These are phyloP conservation scores for Heterodera schachtii DNA, from an alignment of 1,140 invertebrate species.

Conservation along the genomic window DNA sequence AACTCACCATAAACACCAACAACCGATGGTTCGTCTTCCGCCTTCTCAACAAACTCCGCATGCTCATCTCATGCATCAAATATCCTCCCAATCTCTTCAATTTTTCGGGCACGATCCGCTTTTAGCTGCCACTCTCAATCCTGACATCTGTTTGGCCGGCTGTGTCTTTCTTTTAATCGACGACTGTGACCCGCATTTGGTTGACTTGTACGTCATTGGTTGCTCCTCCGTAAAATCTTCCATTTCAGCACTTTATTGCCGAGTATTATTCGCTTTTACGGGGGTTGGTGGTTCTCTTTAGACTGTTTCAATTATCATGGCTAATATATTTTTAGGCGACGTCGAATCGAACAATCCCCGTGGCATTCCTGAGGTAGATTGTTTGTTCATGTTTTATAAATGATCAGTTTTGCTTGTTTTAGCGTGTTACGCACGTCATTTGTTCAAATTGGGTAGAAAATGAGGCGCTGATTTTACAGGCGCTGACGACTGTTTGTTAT, in stretches of 20 bases:
- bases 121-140: conserved; percentile 14
- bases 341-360: conserved; percentile 28
- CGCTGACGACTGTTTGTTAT: conserved; percentile 7
- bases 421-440: conserved; percentile 37
- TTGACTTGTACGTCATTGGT: conserved; percentile 23
- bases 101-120: conserved; percentile 6
- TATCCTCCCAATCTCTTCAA: not conserved
- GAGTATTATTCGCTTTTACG: conserved; percentile 33
- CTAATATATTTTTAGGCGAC: too few relatives aligned
- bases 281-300: too few relatives aligned
- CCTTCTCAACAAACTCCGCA: not conserved
- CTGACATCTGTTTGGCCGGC: conserved; percentile 41
- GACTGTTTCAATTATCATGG: too few relatives aligned
- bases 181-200: conserved; percentile 28
- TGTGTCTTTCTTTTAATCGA: conserved; percentile 39
- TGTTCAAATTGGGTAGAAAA: conserved; percentile 32
- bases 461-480: conserved; percentile 28
- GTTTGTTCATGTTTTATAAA: too few relatives aligned
- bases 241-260: conserved; percentile 20
- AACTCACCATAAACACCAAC: conserved; percentile 13
- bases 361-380: conserved; percentile 33
- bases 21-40: conserved; percentile 8
- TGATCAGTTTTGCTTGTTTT: too few relatives aligned
- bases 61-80: conserved; percentile 1
- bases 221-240: not conserved